Evolutionary conservation across 1,140 invertebrate genomes (phyloP).

Genomic region (Leguminivora glycinivorella): DNA sequence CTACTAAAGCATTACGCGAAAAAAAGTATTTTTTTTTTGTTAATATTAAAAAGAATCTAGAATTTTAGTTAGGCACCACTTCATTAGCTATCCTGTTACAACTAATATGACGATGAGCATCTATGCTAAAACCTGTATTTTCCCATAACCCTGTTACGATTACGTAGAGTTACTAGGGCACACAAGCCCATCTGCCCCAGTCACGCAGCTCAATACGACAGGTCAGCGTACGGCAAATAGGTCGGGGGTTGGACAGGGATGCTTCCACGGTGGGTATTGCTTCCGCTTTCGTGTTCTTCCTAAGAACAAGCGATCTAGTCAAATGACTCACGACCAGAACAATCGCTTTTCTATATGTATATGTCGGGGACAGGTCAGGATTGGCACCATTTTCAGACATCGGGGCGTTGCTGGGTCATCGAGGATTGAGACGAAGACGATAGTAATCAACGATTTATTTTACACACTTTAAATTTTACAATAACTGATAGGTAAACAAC

Average conservation of each 20-base stretch:
- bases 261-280: not conserved
- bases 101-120: not conserved
- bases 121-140: not conserved
- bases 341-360: too few relatives aligned
- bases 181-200: constrained; percentile 1
- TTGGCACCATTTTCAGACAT: too few relatives aligned
- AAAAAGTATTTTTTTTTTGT: too few relatives aligned
- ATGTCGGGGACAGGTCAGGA: too few relatives aligned
- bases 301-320: not conserved
- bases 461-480: too few relatives aligned
- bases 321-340: not conserved
- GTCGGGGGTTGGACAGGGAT: constrained; percentile 24
- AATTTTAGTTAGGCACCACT: too few relatives aligned
- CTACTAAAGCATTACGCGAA: too few relatives aligned
- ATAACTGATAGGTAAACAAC: too few relatives aligned
- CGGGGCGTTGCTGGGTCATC: too few relatives aligned
- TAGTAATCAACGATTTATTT: too few relatives aligned
- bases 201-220: constrained; percentile 24
- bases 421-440: too few relatives aligned
- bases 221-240: constrained; percentile 25
- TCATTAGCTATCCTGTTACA: not conserved
- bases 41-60: too few relatives aligned
- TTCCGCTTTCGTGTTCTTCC: not conserved
- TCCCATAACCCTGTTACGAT: not conserved
- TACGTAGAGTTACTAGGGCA: constrained; percentile 16